These are phyloP conservation scores for Apamea anceps DNA, from an alignment of 2,888 invertebrate genomes.

Conservation along the genomic window DNA sequence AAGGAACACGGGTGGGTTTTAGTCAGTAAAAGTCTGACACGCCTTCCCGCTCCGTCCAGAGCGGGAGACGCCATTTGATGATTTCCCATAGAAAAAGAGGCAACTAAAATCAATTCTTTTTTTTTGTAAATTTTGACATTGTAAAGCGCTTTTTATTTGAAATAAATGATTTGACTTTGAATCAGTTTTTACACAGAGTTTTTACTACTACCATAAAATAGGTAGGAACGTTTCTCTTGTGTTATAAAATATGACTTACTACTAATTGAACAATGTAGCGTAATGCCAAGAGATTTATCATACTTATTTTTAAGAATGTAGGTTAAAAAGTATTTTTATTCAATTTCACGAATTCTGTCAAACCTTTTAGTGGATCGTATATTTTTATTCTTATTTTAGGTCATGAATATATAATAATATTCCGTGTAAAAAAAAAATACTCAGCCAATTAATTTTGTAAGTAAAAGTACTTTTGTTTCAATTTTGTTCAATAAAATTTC, in stretches of 20 bases:
- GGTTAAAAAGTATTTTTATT: neutral
- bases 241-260: neutral
- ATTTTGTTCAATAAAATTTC: constrained; percentile 49
- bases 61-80: too few species aligned
- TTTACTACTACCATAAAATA: neutral
- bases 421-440: neutral
- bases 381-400: neutral
- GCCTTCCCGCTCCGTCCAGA: too few species aligned
- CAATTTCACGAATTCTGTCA: neutral
- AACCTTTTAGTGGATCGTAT: neutral
- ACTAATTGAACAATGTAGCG: neutral
- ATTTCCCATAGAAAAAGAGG: too few species aligned
- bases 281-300: neutral
- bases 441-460: constrained; percentile 40
- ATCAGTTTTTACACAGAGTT: too few species aligned
- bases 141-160: neutral
- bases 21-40: too few species aligned
- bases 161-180: neutral
- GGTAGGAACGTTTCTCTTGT: neutral
- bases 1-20: too few species aligned
- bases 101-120: neutral
- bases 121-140: neutral
- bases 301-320: neutral
- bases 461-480: constrained; percentile 11
- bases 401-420: neutral